Percentiles rank a stretch among this genome's conserved stretches.
phyloP scores from a whole-genome alignment of 2,797 vertebrate genomes.

The Petrocephalus sullivani region DNA sequence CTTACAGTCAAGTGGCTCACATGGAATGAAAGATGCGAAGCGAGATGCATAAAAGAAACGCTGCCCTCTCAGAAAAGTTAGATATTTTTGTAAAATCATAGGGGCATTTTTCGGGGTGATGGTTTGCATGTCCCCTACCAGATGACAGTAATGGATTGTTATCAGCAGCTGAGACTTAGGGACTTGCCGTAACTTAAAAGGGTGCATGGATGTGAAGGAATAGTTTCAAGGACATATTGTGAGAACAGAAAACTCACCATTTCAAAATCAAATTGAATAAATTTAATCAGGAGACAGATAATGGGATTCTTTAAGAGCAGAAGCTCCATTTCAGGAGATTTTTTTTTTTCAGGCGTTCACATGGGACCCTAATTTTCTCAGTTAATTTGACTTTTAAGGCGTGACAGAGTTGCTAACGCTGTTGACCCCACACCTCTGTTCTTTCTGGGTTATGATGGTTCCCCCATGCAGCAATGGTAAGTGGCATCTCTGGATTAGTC shows the following conservation, averaged over 20 bases:
- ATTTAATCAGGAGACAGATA: not conserved
- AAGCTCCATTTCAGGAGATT: no score
- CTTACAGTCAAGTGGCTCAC: not conserved
- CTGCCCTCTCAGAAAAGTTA: not conserved
- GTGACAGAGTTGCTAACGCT: not conserved
- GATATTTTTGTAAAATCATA: not conserved
- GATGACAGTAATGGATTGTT: not conserved
- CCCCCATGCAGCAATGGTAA: not conserved
- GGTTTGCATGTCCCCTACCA: not conserved
- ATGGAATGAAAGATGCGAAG: not conserved
- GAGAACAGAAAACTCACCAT: not conserved
- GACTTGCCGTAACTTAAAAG: not conserved
- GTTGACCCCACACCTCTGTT: not conserved
- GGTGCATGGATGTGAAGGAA: not conserved
- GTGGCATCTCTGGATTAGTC: not conserved
- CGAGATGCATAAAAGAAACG: not conserved
- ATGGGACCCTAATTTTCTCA: not conserved
- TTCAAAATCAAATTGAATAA: not conserved
- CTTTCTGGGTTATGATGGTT: not conserved
- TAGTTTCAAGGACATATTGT: not conserved
- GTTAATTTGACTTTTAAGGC: not conserved
- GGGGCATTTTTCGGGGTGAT: not conserved
- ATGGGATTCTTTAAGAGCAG: not conserved
- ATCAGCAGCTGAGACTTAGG: not conserved
- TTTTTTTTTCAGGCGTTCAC: not conserved